Evolutionary conservation across 1,140 invertebrate species (phyloP).

Genomic region (Grapholita molesta): DNA sequence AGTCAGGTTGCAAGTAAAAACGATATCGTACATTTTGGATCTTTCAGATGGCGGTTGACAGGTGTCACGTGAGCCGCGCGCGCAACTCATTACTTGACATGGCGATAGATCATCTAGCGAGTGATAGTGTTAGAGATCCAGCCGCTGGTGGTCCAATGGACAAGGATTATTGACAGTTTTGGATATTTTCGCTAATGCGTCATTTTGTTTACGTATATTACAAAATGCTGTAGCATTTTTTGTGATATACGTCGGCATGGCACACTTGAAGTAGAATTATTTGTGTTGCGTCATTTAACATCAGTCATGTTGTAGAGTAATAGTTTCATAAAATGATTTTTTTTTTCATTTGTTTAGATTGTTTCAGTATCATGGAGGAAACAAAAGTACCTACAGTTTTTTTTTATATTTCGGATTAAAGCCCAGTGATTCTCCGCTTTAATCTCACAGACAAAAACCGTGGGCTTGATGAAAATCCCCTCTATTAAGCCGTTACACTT

Average conservation of each 20-base stretch:
- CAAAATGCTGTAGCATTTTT: neutral
- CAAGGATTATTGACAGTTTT: conserved; percentile 30
- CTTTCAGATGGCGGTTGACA: conserved; percentile 72
- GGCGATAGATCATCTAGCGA: conserved; percentile 65
- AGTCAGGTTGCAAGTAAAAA: neutral
- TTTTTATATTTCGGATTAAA: neutral
- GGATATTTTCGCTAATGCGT: conserved; percentile 44
- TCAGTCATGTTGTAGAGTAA: neutral
- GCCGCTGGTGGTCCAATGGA: conserved; percentile 50
- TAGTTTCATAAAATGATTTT: neutral
- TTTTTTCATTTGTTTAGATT: neutral
- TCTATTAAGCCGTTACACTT: conserved; percentile 40
- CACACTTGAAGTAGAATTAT: neutral
- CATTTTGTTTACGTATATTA: conserved; percentile 13
- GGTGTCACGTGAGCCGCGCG: conserved; percentile 64
- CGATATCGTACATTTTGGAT: neutral
- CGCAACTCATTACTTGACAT: conserved; percentile 54
- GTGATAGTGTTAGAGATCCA: conserved; percentile 64
- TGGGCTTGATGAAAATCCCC: conserved; percentile 25
- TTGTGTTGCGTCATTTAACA: neutral
- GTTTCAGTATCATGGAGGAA: neutral
- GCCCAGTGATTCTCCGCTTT: conserved; percentile 1
- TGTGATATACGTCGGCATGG: neutral
- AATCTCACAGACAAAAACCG: conserved; percentile 23
- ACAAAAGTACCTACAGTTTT: neutral